Evolutionary conservation across 2,113 vertebrate species (phyloP).

Genomic region (Prochilodus magdalenae): DNA sequence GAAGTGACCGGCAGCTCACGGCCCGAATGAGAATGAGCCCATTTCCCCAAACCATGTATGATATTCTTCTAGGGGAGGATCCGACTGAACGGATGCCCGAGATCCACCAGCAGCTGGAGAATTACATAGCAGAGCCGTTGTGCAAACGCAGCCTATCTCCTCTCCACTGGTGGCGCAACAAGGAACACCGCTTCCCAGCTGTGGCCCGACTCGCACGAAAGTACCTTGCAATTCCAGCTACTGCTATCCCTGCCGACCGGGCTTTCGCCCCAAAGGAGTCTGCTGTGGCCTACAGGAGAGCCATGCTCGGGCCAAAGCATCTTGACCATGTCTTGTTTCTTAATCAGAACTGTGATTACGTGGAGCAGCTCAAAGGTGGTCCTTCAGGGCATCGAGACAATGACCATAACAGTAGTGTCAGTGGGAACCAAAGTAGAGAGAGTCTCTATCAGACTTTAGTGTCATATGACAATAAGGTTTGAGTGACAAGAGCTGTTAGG

Average conservation of each 20-base stretch:
- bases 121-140: slow-evolving; percentile 73
- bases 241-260: slow-evolving; percentile 56
- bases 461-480: slow-evolving; percentile 59
- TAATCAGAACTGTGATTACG: slow-evolving; percentile 70
- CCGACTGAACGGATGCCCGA: slow-evolving; percentile 71
- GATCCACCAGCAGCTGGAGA: slow-evolving; percentile 75
- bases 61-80: slow-evolving; percentile 74
- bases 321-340: slow-evolving; percentile 73
- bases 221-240: slow-evolving; percentile 71
- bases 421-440: slow-evolving; percentile 59
- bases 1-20: slow-evolving; percentile 2
- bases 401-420: slow-evolving; percentile 37
- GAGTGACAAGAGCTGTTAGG: slow-evolving; percentile 39
- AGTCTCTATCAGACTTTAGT: slow-evolving; percentile 63
- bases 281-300: slow-evolving; percentile 59
- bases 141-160: slow-evolving; percentile 73
- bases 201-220: slow-evolving; percentile 68
- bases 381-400: slow-evolving; percentile 33
- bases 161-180: slow-evolving; percentile 71
- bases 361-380: slow-evolving; percentile 61
- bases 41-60: slow-evolving; percentile 65
- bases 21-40: slow-evolving; percentile 22
- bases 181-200: slow-evolving; percentile 71
- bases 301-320: slow-evolving; percentile 61
- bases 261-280: slow-evolving; percentile 61